A percentile compares a stretch with the other conserved stretches of the same genome.
These are phyloP conservation scores for Meleagris gallopavo DNA, from an alignment of 2,113 vertebrate genomes.

Conservation along the genomic window DNA sequence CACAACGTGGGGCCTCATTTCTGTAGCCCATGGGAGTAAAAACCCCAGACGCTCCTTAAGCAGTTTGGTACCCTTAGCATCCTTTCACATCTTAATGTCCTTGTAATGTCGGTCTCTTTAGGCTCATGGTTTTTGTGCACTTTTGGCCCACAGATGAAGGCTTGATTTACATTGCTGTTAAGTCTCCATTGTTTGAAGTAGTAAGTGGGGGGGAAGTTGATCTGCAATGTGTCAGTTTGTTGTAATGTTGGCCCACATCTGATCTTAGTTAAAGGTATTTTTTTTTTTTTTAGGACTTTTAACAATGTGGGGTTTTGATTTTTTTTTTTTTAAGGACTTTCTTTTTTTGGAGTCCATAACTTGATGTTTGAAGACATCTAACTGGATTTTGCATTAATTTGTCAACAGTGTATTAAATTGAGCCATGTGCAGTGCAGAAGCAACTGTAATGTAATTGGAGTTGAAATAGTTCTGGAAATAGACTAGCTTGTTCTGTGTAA, in stretches of 20 bases:
- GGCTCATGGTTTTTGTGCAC: background rate
- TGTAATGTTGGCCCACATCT: background rate
- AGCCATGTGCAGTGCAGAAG: background rate
- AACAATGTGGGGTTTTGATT: too few relatives aligned
- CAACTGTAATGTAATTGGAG: background rate
- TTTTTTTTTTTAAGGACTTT: too few relatives aligned
- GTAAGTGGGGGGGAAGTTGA: background rate
- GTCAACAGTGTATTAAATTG: background rate
- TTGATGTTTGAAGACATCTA: background rate
- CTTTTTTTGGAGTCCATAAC: background rate
- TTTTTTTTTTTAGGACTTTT: background rate
- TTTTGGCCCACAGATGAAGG: background rate
- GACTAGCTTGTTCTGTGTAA: background rate
- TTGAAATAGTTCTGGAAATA: background rate
- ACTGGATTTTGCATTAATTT: background rate
- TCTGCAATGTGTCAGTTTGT: background rate
- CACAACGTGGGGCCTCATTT: fast-evolving
- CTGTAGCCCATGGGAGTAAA: background rate
- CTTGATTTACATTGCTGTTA: background rate
- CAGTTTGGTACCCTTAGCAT: background rate
- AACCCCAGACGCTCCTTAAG: background rate
- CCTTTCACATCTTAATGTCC: background rate
- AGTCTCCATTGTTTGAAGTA: background rate
- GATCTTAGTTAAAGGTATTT: background rate
- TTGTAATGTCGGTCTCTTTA: background rate